phyloP scores from a whole-genome alignment of 2,888 invertebrate species.

The Drosophila paracracens region DNA sequence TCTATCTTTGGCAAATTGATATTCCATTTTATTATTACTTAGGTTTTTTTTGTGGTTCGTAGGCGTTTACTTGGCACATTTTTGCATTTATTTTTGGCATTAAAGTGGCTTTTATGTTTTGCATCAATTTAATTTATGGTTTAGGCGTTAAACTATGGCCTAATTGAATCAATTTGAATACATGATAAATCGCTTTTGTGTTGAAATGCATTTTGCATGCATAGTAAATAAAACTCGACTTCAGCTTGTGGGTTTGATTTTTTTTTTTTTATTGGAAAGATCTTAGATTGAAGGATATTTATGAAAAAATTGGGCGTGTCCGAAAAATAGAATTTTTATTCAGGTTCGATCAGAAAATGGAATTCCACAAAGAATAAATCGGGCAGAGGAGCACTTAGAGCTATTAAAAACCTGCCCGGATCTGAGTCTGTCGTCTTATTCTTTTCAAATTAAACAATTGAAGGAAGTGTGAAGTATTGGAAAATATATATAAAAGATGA shows the following conservation, averaged over 20 bases:
- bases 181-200: slow-evolving; percentile 43
- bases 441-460: background rate
- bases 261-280: background rate
- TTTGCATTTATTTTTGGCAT: slow-evolving; percentile 70
- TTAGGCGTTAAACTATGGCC: slow-evolving; percentile 77
- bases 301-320: background rate
- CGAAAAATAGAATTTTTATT: background rate
- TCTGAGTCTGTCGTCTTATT: background rate
- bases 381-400: background rate
- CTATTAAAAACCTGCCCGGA: background rate
- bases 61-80: slow-evolving; percentile 62
- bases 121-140: slow-evolving; percentile 72
- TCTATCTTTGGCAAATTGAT: slow-evolving; percentile 19
- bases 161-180: slow-evolving; percentile 76
- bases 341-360: background rate
- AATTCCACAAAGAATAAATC: background rate
- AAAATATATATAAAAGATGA: no score
- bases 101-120: slow-evolving; percentile 69
- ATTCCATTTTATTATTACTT: slow-evolving; percentile 13
- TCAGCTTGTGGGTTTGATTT: background rate
- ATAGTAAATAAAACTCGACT: background rate
- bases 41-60: slow-evolving; percentile 18
- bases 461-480: background rate
- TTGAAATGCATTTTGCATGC: slow-evolving; percentile 47
- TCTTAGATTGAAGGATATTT: background rate